Conservation (phyloP, 2,113 vertebrate genomes). For the Poecilia latipinna region DNA sequence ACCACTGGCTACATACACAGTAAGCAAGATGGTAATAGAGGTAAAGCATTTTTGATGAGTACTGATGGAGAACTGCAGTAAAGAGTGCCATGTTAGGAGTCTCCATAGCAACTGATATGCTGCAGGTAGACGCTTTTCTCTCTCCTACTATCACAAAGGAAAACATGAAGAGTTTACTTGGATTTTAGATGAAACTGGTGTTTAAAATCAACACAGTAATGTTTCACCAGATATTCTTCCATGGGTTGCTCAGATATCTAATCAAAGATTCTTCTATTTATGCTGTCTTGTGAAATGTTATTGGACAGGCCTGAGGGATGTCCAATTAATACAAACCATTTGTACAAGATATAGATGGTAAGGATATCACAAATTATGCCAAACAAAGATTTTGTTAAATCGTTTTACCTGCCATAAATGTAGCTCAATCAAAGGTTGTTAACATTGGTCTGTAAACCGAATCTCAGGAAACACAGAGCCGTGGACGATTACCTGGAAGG, state of each 20-base stretch:
- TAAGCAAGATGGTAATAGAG: not conserved
- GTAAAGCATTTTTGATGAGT: no score
- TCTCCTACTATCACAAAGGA: no score
- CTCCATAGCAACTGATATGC: no score
- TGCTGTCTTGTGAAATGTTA: not conserved
- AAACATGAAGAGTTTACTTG: no score
- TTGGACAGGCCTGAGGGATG: not conserved
- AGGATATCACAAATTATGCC: not conserved
- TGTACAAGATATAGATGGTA: not conserved
- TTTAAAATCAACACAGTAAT: no score
- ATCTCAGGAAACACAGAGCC: not conserved
- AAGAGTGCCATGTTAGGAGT: no score
- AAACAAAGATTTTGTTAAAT: not conserved
- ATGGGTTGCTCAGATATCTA: not conserved
- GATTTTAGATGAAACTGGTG: no score
- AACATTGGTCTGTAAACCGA: not conserved
- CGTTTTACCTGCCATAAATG: not conserved
- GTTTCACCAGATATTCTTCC: not conserved
- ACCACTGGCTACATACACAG: not conserved
- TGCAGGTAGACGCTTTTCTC: no score
- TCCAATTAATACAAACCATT: not conserved
- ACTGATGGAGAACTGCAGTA: no score
- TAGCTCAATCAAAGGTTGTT: not conserved
- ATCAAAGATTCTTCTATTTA: not conserved
- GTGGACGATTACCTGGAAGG: constrained; percentile 81